Evolutionary conservation across 2,113 vertebrate genomes (phyloP).

Genomic region (Alexandromys fortis): DNA sequence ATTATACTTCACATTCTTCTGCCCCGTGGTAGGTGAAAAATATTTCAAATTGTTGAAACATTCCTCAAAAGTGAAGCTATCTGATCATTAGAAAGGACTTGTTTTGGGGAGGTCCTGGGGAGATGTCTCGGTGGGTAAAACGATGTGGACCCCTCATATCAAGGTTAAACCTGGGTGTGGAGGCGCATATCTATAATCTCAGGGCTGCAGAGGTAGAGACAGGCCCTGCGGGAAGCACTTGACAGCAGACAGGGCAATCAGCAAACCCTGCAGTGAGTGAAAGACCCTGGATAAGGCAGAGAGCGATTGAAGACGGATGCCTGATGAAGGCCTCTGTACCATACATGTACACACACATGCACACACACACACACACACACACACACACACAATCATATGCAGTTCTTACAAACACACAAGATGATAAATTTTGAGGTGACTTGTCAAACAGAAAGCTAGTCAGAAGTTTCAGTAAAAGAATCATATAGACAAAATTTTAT

Average conservation of each 20-base stretch:
- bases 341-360: not conserved
- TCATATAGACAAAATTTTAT: slow-evolving; percentile 72
- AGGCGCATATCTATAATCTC: not conserved
- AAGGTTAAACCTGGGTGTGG: not conserved
- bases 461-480: slow-evolving; percentile 73
- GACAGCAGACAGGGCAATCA: not conserved
- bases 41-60: slow-evolving; percentile 66
- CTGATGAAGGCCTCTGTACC: not conserved
- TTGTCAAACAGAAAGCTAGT: slow-evolving; percentile 37
- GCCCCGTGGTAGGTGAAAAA: slow-evolving; percentile 78
- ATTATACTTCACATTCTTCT: slow-evolving; percentile 61
- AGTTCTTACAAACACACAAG: not conserved
- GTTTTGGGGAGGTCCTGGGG: not conserved
- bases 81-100: slow-evolving; percentile 79
- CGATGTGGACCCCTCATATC: not conserved
- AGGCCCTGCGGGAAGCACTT: not conserved
- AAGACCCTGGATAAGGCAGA: not conserved
- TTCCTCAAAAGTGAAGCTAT: slow-evolving; percentile 65
- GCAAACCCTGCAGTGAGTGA: not conserved
- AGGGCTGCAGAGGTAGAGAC: not conserved
- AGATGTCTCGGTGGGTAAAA: not conserved
- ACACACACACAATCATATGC: not conserved
- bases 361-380: not conserved
- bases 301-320: not conserved
- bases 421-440: not conserved